Percentiles rank a stretch among this genome's conserved stretches.
phyloP scores from a whole-genome alignment of 2,113 vertebrate genomes.

The Carlito syrichta region DNA sequence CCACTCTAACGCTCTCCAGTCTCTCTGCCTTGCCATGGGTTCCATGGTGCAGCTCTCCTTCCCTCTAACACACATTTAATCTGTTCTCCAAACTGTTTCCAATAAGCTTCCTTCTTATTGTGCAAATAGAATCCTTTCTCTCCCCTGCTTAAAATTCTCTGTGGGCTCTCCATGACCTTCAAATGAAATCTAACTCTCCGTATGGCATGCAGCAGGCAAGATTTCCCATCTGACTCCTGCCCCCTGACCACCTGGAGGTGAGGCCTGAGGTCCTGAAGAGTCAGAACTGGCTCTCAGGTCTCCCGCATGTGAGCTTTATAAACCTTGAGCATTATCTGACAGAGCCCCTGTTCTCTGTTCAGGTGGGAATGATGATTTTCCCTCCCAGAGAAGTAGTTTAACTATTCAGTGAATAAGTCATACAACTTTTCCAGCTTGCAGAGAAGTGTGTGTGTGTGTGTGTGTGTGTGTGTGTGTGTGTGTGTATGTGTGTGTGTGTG shows the following conservation, averaged over 20 bases:
- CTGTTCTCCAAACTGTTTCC: rapidly evolving
- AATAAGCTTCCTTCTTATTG: rapidly evolving
- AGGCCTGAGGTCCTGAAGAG: neutral
- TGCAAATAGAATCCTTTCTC: too few relatives aligned
- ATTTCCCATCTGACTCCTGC: neutral
- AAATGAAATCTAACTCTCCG: neutral
- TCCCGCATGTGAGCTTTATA: neutral
- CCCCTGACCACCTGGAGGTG: neutral
- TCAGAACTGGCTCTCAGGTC: neutral
- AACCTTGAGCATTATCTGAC: too few relatives aligned
- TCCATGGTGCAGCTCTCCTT: neutral
- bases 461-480: too few relatives aligned
- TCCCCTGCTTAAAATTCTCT: rapidly evolving
- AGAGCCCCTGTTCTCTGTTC: neutral
- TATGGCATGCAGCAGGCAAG: rapidly evolving
- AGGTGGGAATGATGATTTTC: too few relatives aligned
- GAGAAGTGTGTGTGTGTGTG: neutral
- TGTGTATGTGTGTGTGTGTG: too few relatives aligned
- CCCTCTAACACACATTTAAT: rapidly evolving
- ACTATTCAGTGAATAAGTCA: neutral
- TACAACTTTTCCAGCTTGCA: neutral
- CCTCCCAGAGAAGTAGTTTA: too few relatives aligned
- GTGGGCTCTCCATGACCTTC: neutral
- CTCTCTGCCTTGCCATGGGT: rapidly evolving
- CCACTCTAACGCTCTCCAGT: rapidly evolving